phyloP scores from a whole-genome alignment of 1,140 invertebrate species.

The Heterodera schachtii region DNA sequence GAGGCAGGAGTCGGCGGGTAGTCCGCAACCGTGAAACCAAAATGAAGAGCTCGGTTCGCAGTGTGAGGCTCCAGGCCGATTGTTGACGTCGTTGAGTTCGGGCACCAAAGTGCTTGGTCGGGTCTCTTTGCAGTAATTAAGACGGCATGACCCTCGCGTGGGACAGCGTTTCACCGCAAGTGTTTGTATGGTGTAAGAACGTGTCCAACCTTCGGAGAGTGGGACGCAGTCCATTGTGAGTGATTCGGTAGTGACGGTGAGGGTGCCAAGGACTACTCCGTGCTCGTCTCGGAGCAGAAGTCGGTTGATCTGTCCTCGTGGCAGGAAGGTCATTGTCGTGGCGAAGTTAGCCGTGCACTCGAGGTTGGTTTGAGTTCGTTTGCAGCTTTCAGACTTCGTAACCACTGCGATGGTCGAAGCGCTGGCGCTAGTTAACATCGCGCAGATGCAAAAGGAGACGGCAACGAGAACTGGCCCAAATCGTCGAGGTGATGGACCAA shows the following conservation, averaged over 20 bases:
- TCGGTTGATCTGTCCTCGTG: not conserved
- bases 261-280: not conserved
- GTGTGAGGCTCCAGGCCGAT: not conserved
- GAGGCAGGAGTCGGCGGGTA: not conserved
- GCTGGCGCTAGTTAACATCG: no score
- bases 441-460: no score
- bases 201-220: not conserved
- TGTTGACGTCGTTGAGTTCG: constrained; percentile 10
- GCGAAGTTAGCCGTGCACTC: not conserved
- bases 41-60: constrained; percentile 13
- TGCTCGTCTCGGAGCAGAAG: not conserved
- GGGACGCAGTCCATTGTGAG: not conserved
- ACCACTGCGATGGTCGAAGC: not conserved
- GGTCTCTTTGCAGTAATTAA: not conserved
- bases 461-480: not conserved
- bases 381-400: constrained; percentile 7
- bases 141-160: not conserved
- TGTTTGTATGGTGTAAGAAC: not conserved
- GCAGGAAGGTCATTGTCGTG: not conserved
- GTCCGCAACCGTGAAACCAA: constrained; percentile 18
- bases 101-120: not conserved
- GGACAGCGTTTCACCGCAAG: not conserved
- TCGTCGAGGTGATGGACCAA: not conserved
- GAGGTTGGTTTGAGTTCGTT: not conserved
- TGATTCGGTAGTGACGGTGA: not conserved